These are phyloP conservation scores for Leptopilina drosophilae DNA, from an alignment of 2,888 invertebrate genomes.

Conservation along the genomic window DNA sequence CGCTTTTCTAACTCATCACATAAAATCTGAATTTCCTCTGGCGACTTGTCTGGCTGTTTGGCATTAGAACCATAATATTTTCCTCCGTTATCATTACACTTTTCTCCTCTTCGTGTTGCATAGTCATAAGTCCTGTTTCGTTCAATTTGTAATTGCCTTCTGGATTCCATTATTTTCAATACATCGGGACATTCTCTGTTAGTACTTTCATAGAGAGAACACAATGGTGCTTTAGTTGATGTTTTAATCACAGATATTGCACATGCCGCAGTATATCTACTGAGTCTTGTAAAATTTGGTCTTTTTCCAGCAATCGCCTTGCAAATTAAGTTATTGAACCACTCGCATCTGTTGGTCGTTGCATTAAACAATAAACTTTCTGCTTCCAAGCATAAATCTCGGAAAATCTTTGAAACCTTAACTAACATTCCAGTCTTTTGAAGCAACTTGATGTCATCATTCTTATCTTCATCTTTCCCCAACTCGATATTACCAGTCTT, in stretches of 20 bases:
- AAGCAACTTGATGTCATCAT: constrained; percentile 17
- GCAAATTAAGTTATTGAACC: no score
- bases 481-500: constrained; percentile 18
- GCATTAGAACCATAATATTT: constrained; percentile 34
- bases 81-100: neutral
- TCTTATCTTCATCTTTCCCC: neutral
- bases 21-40: neutral
- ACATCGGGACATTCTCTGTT: neutral
- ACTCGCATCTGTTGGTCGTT: no score
- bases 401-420: constrained; percentile 11
- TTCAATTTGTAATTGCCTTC: constrained; percentile 11
- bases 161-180: constrained; percentile 1
- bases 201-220: constrained; percentile 1
- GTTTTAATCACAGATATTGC: constrained; percentile 38
- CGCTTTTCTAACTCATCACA: neutral
- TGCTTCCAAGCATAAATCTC: constrained; percentile 27
- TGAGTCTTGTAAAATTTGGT: no score
- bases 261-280: no score
- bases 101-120: neutral
- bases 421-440: constrained; percentile 5
- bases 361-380: no score
- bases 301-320: no score
- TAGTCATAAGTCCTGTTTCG: neutral
- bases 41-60: constrained; percentile 41
- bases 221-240: constrained; percentile 36